Conservation (phyloP, 2,113 vertebrate species). For the Podarcis raffonei region DNA sequence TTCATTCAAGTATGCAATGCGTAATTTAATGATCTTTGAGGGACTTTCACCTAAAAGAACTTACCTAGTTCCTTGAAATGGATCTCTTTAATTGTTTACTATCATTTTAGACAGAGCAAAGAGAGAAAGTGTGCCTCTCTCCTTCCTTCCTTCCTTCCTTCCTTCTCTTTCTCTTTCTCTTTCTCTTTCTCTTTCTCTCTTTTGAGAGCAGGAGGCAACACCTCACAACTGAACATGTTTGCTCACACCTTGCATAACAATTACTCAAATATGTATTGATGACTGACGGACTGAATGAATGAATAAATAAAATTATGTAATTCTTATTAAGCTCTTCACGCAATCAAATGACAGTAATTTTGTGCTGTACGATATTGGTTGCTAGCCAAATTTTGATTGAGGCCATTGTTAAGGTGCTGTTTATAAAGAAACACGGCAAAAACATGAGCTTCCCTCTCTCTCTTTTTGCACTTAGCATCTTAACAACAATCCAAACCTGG, state of each 20-base stretch:
- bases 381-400: neutral
- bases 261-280: neutral
- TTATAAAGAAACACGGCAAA: neutral
- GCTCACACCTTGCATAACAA: neutral
- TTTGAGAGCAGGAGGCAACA: neutral
- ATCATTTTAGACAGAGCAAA: neutral
- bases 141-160: too few relatives aligned
- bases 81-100: neutral
- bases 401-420: neutral
- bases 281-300: neutral
- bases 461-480: neutral
- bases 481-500: neutral
- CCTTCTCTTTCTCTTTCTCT: too few relatives aligned
- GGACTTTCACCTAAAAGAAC: neutral
- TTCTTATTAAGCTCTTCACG: neutral
- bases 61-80: neutral
- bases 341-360: neutral
- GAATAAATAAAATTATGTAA: neutral
- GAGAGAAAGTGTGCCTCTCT: neutral
- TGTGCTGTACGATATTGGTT: neutral
- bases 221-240: neutral
- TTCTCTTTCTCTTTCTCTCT: too few relatives aligned
- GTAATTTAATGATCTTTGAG: slow-evolving; percentile 5
- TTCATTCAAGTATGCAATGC: neutral
- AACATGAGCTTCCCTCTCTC: neutral